phyloP scores from a whole-genome alignment of 2,113 vertebrate genomes.

The Gadus macrocephalus region DNA sequence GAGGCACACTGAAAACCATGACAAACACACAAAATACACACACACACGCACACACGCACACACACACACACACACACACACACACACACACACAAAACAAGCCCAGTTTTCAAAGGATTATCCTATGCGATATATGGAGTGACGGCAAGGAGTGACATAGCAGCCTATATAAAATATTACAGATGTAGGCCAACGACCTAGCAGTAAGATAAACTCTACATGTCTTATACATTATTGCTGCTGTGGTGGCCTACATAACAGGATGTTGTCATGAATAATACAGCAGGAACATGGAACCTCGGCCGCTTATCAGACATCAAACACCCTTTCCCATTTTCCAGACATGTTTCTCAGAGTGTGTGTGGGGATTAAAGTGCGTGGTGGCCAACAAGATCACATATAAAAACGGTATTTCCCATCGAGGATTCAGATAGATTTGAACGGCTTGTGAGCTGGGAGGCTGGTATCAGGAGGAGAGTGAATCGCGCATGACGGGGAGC shows the following conservation, averaged over 20 bases:
- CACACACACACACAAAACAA: conserved; percentile 16
- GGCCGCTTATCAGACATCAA: neutral
- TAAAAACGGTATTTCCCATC: no score
- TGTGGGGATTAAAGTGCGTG: neutral
- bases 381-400: no score
- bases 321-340: conserved; percentile 14
- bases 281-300: conserved; percentile 8
- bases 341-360: neutral
- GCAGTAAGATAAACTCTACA: neutral
- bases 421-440: no score
- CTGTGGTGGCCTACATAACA: conserved; percentile 7
- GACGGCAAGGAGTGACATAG: conserved; percentile 4
- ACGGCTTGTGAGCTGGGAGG: no score
- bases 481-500: no score
- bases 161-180: conserved; percentile 24
- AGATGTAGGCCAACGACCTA: conserved; percentile 23
- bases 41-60: neutral
- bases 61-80: no score
- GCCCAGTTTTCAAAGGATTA: conserved; percentile 34
- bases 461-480: no score
- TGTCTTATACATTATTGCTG: conserved; percentile 29
- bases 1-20: conserved; percentile 20
- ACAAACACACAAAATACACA: no score
- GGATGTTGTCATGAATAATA: conserved; percentile 25
- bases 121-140: conserved; percentile 35